Conservation (phyloP, 2,113 vertebrate species). For the Ciconia boyciana region DNA sequence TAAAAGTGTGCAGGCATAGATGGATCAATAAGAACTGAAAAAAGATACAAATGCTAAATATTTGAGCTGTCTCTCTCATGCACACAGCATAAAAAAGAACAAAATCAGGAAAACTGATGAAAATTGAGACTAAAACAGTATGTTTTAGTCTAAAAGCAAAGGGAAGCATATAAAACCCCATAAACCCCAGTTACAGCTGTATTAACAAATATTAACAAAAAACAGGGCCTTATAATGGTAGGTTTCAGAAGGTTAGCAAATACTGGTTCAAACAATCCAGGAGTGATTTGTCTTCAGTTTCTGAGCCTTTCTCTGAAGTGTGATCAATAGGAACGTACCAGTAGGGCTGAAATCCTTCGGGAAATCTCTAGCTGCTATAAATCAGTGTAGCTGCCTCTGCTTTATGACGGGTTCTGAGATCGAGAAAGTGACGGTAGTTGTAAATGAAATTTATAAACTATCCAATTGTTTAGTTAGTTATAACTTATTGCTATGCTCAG, state of each 20-base stretch:
- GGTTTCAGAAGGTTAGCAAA: background rate
- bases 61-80: background rate
- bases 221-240: background rate
- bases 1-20: background rate
- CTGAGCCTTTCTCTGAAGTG: background rate
- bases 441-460: background rate
- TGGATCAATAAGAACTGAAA: background rate
- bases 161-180: background rate
- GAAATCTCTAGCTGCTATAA: background rate
- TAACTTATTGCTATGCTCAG: background rate
- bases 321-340: background rate
- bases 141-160: background rate
- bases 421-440: background rate
- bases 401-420: background rate
- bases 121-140: background rate
- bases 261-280: background rate
- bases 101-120: background rate
- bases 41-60: background rate
- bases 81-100: background rate
- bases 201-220: background rate
- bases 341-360: background rate
- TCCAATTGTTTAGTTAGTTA: background rate
- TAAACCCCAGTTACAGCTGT: background rate
- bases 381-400: background rate
- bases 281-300: background rate